These are phyloP conservation scores for Nylanderia fulva DNA, from an alignment of 1,140 invertebrate species.

Conservation along the genomic window DNA sequence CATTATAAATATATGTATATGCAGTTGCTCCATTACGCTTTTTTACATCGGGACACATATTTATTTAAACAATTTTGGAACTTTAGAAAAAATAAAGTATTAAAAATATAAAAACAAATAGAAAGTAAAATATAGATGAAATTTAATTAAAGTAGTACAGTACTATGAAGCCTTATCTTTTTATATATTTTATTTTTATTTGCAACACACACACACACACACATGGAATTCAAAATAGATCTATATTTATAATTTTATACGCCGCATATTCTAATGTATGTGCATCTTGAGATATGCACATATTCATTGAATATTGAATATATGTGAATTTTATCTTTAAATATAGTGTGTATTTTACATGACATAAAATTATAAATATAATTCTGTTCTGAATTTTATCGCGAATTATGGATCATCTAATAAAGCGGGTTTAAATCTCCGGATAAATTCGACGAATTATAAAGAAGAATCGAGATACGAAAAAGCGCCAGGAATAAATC, in stretches of 20 bases:
- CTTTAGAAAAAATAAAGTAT: neutral
- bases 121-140: neutral
- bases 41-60: neutral
- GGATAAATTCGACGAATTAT: neutral
- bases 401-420: no score
- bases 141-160: neutral
- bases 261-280: no score
- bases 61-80: neutral
- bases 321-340: no score
- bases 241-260: no score
- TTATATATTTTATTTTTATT: neutral
- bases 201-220: no score
- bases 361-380: no score
- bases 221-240: no score
- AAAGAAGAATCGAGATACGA: neutral
- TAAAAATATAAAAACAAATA: neutral
- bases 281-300: no score
- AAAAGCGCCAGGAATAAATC: neutral
- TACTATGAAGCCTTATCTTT: neutral
- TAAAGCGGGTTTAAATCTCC: no score
- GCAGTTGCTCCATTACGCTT: neutral
- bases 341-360: no score
- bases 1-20: neutral
- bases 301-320: no score
- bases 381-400: no score